Evolutionary conservation across 2,888 invertebrate genomes (phyloP).

Genomic region (Miltochrista miniata): DNA sequence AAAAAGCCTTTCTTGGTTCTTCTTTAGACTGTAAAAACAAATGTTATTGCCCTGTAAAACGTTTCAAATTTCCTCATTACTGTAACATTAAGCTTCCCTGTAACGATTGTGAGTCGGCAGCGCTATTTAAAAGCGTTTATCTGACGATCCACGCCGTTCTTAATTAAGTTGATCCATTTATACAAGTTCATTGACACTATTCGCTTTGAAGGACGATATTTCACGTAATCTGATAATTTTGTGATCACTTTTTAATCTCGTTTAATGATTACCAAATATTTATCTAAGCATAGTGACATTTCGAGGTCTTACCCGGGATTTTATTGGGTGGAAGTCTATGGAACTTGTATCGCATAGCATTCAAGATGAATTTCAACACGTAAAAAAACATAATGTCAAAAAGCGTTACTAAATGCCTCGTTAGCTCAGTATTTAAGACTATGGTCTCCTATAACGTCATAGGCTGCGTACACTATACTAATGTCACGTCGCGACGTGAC

Average conservation of each 20-base stretch:
- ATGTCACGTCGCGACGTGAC: too few relatives aligned
- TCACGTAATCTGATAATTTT: not conserved
- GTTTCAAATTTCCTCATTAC: constrained; percentile 8
- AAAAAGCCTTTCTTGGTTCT: not conserved
- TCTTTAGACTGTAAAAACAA: not conserved
- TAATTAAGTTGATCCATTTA: constrained; percentile 16
- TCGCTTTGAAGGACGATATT: not conserved
- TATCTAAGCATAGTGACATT: too few relatives aligned
- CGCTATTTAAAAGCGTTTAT: constrained; percentile 13
- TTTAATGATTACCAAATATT: too few relatives aligned
- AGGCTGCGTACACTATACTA: too few relatives aligned
- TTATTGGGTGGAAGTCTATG: too few relatives aligned
- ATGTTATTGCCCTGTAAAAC: not conserved
- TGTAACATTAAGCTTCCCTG: constrained; percentile 1
- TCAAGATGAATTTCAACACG: too few relatives aligned
- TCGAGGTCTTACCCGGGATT: too few relatives aligned
- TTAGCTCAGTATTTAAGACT: too few relatives aligned
- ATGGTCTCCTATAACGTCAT: too few relatives aligned
- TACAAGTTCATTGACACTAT: constrained; percentile 21
- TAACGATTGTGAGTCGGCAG: constrained; percentile 5
- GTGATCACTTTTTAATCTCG: not conserved
- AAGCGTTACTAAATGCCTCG: too few relatives aligned
- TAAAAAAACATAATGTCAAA: too few relatives aligned
- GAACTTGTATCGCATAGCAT: too few relatives aligned
- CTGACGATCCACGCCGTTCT: constrained; percentile 11